Base-by-base conservation (phyloP, 2,113 vertebrate species). In the Anguilla japonica region DNA sequence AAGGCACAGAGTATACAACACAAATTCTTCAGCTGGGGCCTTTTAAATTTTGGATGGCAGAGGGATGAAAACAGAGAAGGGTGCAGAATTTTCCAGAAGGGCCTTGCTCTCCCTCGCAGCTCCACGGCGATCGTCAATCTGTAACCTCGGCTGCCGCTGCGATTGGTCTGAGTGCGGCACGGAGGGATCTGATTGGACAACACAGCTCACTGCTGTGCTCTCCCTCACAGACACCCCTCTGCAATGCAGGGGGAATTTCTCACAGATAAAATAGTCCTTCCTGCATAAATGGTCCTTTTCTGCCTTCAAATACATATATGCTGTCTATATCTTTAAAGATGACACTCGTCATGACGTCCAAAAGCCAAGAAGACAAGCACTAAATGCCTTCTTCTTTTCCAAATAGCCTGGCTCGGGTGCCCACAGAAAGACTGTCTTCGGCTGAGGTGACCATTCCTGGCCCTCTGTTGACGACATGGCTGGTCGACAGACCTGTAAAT, bases 41-140 rank as follows among this genome's bases (percentile, higher is more conserved):
- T 85, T 88, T 0, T 88, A 87, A 95, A 92, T 95, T 88, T 95
- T 93, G 96, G 94, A 94, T 95, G 95, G 93, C 94, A 95, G 95
- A 92, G 60, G 95, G 95, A 95, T 92, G 95, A 95, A 91, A 96
- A 96, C 96, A 97, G 96, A 96, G 96, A 97, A 97, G 96, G 96
- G 93, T 96, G 94, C 94, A 96, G 98, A 97, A 99, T 97, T 97
- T 99, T 98, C 98, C 96, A 98, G 97, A 99, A 98, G 96, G 94
- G 96, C 97, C 94, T 92, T 91, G 94, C 93, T 96, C 96, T 96
- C 94, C 95, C 95, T 94, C 22, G 94, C 92, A 92, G 95, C 95
- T 96, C 94, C 94, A 95, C 95, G 95, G 96, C 96, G 95, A 96
- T 93, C 97, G 97, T 97, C 97, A 97, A 96, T 98, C 97, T 97